Evolutionary conservation across 2,888 invertebrate genomes (phyloP), one percentile per base, ranked within the genome.

Genomic region (Orthosia gracilis): DNA sequence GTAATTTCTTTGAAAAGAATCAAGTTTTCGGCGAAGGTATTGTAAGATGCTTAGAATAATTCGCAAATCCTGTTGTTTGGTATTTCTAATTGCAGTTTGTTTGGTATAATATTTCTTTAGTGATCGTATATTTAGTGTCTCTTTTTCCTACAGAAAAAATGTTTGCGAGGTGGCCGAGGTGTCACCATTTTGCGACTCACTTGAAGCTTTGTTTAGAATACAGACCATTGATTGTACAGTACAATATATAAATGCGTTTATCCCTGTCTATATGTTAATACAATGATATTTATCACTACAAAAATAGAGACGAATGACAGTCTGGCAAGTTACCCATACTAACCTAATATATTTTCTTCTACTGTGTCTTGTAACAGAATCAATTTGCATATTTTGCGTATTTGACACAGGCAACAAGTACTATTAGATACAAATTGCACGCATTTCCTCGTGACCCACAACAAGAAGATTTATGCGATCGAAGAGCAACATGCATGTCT

Each of bases 401-500:
- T n/a, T n/a, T n/a, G n/a, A 49, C 49, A 67, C 69, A 64, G 26
- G 7, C 3, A 40, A 65, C 31, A 59, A 76, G 45, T 45, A 57
- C 58, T 45, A 62, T 55, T 58, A 50, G n/a, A 54, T 47, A 69
- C 71, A 47, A 74, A 78, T 71, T 74, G 66, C 57, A 40, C 5
- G 57, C 23, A n/a, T 72, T 80, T 76, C 71, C 68, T 76, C 45
- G 47, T 84, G 74, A 76, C 76, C 84, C 58, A 76, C 73, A 73
- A 77, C 45, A 55, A 50, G n/a, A 69, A 79, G 83, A 83, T 85
- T 85, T 80, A 85, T 85, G 85, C 66, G 85, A 76, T 65, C 83
- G 78, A 83, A 76, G 85, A 73, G 65, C 78, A 69, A 55, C 50
- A 65, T 1, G 12, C 54, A 23, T 65, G 63, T 54, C 47, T 57